phyloP scores from a whole-genome alignment of 2,888 invertebrate genomes.

The Octodonta nipae region DNA sequence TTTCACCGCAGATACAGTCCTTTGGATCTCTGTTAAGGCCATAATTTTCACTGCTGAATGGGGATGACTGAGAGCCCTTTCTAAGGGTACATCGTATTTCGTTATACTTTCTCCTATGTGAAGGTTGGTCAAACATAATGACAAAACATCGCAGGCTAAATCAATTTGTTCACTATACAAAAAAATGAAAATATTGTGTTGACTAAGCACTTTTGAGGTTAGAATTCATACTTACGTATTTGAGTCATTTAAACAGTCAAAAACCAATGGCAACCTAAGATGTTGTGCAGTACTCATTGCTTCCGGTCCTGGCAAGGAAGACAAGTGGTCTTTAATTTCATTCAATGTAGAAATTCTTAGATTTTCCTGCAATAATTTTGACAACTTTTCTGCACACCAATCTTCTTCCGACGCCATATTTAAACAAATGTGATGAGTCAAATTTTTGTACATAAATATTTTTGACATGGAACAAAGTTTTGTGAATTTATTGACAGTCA shows the following conservation, averaged over 20 bases:
- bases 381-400: slow-evolving; percentile 38
- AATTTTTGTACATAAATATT: no score
- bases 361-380: slow-evolving; percentile 35
- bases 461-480: no score
- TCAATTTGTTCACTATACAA: slow-evolving; percentile 43
- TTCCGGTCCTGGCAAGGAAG: slow-evolving; percentile 32
- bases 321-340: slow-evolving; percentile 36
- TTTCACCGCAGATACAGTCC: slow-evolving; percentile 25
- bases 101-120: slow-evolving; percentile 45
- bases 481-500: no score
- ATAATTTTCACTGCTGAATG: slow-evolving; percentile 47
- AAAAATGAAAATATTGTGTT: slow-evolving; percentile 4
- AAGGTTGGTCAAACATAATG: slow-evolving; percentile 49
- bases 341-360: slow-evolving; percentile 35
- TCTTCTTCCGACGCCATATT: slow-evolving; percentile 33
- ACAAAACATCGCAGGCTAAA: slow-evolving; percentile 51
- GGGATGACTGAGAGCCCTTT: slow-evolving; percentile 49
- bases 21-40: slow-evolving; percentile 48
- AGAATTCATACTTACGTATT: slow-evolving; percentile 31
- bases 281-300: slow-evolving; percentile 31
- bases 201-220: slow-evolving; percentile 21
- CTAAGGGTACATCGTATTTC: slow-evolving; percentile 45
- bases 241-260: slow-evolving; percentile 48
- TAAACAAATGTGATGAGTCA: no score
- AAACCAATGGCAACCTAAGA: slow-evolving; percentile 45